Percentiles rank a stretch among this genome's conserved stretches.
Conservation (phyloP, 2,888 invertebrate species). For the Drosophila macrospina region DNA sequence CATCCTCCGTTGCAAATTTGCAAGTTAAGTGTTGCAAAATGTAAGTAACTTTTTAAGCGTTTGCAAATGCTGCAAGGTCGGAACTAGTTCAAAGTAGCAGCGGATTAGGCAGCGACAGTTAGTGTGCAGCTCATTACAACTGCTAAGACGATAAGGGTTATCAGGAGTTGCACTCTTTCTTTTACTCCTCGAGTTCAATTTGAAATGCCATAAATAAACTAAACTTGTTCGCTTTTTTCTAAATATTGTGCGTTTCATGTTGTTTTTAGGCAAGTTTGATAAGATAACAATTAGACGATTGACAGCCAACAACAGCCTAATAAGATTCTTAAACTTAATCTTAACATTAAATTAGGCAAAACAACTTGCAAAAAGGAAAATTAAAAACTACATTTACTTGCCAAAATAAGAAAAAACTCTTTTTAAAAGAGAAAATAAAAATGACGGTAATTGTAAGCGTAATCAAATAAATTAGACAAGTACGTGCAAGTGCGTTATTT, state of each 20-base stretch:
- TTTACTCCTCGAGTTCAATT: background rate
- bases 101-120: constrained; percentile 1
- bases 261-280: constrained; percentile 17
- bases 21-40: constrained; percentile 21
- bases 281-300: constrained; percentile 20
- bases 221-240: too few species aligned
- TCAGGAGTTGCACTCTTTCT: constrained; percentile 4
- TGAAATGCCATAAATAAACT: background rate
- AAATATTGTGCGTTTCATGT: too few species aligned
- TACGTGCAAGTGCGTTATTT: constrained; percentile 77
- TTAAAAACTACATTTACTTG: constrained; percentile 10
- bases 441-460: constrained; percentile 61
- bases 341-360: constrained; percentile 38
- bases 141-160: background rate
- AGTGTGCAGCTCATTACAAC: constrained; percentile 24
- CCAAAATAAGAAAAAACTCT: background rate
- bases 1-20: constrained; percentile 1
- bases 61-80: background rate
- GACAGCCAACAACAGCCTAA: too few species aligned
- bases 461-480: constrained; percentile 79
- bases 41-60: constrained; percentile 12
- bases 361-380: background rate
- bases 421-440: constrained; percentile 7
- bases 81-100: constrained; percentile 25
- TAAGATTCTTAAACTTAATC: too few species aligned